phyloP scores from a whole-genome alignment of 2,888 invertebrate genomes.

The Clanis bilineata region DNA sequence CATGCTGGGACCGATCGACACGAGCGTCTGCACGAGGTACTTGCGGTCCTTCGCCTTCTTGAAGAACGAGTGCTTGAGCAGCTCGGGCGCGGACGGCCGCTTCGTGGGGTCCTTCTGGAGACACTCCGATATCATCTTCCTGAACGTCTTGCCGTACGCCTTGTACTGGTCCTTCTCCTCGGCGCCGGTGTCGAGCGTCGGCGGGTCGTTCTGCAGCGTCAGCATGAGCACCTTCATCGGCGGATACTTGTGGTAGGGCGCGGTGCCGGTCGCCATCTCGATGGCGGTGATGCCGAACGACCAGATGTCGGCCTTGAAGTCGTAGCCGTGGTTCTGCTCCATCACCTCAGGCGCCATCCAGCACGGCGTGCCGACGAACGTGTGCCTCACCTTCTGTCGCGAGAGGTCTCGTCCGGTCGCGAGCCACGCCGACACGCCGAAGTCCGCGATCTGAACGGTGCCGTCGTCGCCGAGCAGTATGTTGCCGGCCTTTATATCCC shows the following conservation, averaged over 20 bases:
- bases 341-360: constrained; percentile 99
- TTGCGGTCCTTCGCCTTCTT: constrained; percentile 98
- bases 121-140: constrained; percentile 99
- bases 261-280: constrained; percentile 99
- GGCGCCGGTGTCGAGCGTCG: constrained; percentile 96
- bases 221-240: constrained; percentile 99
- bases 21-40: constrained; percentile 92
- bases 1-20: constrained; percentile 93
- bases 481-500: constrained; percentile 85
- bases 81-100: constrained; percentile 97
- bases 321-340: constrained; percentile 99
- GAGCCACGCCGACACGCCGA: constrained; percentile 99
- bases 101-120: constrained; percentile 98
- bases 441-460: constrained; percentile 99
- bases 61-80: constrained; percentile 99
- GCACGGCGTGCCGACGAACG: constrained; percentile 99
- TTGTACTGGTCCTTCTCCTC: constrained; percentile 99
- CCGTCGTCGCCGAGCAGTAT: constrained; percentile 98
- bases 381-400: constrained; percentile 97
- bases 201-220: constrained; percentile 99
- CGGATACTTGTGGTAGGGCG: constrained; percentile 99
- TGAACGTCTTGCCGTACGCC: constrained; percentile 98
- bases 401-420: constrained; percentile 98
- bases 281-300: constrained; percentile 98
- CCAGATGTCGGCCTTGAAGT: constrained; percentile 96